phyloP scores from a whole-genome alignment of 2,797 vertebrate species.

The Agapornis canus region DNA sequence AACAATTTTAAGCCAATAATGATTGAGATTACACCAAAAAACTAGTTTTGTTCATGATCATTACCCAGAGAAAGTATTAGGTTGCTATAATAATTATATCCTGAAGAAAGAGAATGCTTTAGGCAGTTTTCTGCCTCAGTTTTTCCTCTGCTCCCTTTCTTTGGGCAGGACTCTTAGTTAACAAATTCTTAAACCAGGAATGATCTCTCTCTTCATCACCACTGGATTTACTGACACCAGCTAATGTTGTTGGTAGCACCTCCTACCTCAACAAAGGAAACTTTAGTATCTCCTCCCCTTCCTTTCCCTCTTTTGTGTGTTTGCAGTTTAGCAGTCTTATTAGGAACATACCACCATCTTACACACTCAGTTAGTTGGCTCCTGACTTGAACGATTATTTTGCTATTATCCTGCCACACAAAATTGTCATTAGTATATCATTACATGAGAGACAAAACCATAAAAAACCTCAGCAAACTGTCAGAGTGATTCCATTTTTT shows the following conservation, averaged over 20 bases:
- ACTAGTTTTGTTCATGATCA: not conserved
- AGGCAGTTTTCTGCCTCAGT: not conserved
- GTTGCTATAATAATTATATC: not conserved
- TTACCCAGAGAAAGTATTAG: slow-evolving; percentile 22
- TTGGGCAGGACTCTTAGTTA: not conserved
- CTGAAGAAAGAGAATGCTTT: slow-evolving; percentile 25
- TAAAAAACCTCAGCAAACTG: not conserved
- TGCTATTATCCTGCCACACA: not conserved
- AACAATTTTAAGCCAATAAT: not conserved
- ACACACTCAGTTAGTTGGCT: not conserved
- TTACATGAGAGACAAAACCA: not conserved
- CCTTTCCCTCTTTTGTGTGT: not conserved
- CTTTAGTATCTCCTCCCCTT: not conserved
- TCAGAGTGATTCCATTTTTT: not conserved
- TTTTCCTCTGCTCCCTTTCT: not conserved
- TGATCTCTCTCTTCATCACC: slow-evolving; percentile 5
- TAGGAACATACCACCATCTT: not conserved
- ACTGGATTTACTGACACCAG: not conserved
- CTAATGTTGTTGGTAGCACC: not conserved
- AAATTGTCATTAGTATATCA: not conserved
- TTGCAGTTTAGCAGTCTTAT: not conserved
- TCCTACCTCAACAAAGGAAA: not conserved
- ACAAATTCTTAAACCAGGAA: not conserved
- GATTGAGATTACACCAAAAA: not conserved
- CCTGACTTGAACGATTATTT: not conserved